Conservation (phyloP, 1,140 invertebrate species). For the Hyles euphorbiae region DNA sequence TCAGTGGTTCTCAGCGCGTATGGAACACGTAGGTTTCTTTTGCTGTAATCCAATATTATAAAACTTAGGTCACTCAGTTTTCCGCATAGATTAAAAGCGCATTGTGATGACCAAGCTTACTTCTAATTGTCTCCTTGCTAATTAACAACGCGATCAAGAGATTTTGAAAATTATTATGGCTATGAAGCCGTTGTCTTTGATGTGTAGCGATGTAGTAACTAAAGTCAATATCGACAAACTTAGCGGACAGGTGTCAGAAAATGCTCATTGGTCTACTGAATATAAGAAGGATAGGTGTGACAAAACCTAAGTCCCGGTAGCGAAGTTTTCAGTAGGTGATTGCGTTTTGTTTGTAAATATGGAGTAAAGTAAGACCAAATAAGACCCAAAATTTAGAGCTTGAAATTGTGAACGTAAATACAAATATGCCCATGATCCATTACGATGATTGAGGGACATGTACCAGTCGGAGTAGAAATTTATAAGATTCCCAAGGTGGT, state of each 20-base stretch:
- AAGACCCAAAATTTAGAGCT: constrained; percentile 16
- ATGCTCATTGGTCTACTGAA: constrained; percentile 4
- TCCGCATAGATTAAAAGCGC: constrained; percentile 13
- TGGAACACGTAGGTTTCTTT: no score
- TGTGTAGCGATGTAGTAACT: constrained; percentile 2
- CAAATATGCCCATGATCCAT: constrained; percentile 17
- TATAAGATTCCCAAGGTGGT: background rate
- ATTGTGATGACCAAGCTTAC: constrained; percentile 20
- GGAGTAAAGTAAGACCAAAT: constrained; percentile 19
- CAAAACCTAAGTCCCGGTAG: constrained; percentile 7
- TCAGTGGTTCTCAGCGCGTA: no score
- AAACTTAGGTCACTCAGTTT: no score
- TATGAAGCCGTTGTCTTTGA: constrained; percentile 5
- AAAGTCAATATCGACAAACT: background rate
- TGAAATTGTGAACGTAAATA: constrained; percentile 17
- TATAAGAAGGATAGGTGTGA: constrained; percentile 16
- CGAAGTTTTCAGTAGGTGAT: constrained; percentile 15
- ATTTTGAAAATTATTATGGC: constrained; percentile 16
- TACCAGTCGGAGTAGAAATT: no score
- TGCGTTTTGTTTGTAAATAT: constrained; percentile 20
- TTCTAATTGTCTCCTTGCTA: constrained; percentile 20
- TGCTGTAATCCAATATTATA: no score
- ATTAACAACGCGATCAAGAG: constrained; percentile 22
- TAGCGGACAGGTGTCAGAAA: background rate
- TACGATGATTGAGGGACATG: no score